Evolutionary conservation across 1,140 invertebrate genomes (phyloP).

Genomic region (Nephila pilipes): DNA sequence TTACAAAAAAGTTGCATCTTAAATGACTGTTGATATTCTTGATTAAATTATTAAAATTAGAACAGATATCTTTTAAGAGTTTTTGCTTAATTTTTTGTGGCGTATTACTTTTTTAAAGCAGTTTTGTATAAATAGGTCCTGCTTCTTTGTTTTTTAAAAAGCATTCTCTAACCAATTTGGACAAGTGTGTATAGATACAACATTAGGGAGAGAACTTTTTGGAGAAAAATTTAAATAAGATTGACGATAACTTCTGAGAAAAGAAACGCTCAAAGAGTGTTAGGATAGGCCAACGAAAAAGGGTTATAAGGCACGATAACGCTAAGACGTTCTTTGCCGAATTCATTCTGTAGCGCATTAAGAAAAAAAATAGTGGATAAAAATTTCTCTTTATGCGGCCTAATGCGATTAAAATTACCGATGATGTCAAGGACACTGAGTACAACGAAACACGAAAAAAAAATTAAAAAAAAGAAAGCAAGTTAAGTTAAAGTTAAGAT

Average conservation of each 20-base stretch:
- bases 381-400: neutral
- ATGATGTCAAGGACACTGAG: slow-evolving; percentile 34
- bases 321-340: neutral
- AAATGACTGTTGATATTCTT: neutral
- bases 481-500: slow-evolving; percentile 12
- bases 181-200: neutral
- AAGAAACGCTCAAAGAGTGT: neutral
- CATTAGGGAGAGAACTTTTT: neutral
- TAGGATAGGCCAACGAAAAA: neutral
- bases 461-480: neutral
- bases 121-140: neutral
- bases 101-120: neutral
- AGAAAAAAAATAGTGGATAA: neutral
- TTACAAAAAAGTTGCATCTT: neutral
- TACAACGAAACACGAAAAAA: neutral
- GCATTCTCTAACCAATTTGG: neutral
- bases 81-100: neutral
- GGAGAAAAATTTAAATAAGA: neutral
- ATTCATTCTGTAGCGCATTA: neutral
- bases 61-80: neutral
- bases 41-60: neutral
- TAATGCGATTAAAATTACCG: slow-evolving; percentile 38
- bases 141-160: neutral
- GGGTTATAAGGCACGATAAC: neutral
- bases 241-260: neutral